Conservation (phyloP, 1,140 invertebrate species). For the Matsumurasca onukii region DNA sequence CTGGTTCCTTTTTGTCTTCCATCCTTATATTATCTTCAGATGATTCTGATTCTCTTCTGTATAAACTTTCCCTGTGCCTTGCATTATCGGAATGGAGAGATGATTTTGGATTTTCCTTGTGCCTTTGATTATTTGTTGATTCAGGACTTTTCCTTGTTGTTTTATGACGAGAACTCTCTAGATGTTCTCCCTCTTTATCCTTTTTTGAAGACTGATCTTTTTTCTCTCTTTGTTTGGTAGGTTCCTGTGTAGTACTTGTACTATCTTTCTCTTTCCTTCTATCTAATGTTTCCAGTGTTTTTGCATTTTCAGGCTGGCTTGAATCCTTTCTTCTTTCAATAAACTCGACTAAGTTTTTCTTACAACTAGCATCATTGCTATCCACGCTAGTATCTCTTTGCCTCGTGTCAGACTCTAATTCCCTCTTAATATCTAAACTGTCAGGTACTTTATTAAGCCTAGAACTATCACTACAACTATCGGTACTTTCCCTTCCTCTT, state of each 20-base stretch:
- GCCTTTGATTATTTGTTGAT: slow-evolving; percentile 14
- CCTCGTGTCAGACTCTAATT: slow-evolving; percentile 30
- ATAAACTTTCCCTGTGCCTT: slow-evolving; percentile 22
- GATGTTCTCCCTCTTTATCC: slow-evolving; percentile 33
- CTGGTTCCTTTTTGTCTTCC: slow-evolving; percentile 28
- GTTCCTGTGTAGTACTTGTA: slow-evolving; percentile 15
- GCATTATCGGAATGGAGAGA: slow-evolving; percentile 5
- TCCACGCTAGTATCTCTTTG: slow-evolving; percentile 20
- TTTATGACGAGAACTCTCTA: slow-evolving; percentile 24
- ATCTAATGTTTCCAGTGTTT: slow-evolving; percentile 33
- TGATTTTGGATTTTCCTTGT: slow-evolving; percentile 13
- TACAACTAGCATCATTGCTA: slow-evolving; percentile 20
- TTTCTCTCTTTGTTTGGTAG: slow-evolving; percentile 36
- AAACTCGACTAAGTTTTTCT: slow-evolving; percentile 31
- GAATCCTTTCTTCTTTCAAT: slow-evolving; percentile 29
- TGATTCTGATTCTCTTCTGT: slow-evolving; percentile 27
- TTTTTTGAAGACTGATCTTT: slow-evolving; percentile 37
- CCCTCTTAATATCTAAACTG: slow-evolving; percentile 34
- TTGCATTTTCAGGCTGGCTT: slow-evolving; percentile 35
- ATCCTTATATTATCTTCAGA: slow-evolving; percentile 28
- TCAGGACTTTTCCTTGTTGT: slow-evolving; percentile 32
- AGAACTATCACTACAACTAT: slow-evolving; percentile 37
- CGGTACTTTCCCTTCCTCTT: slow-evolving; percentile 38
- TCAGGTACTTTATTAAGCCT: slow-evolving; percentile 42
- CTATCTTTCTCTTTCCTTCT: slow-evolving; percentile 33